Evolutionary conservation across 2,888 invertebrate genomes (phyloP).

Genomic region (Carpatolechia fugitivella): DNA sequence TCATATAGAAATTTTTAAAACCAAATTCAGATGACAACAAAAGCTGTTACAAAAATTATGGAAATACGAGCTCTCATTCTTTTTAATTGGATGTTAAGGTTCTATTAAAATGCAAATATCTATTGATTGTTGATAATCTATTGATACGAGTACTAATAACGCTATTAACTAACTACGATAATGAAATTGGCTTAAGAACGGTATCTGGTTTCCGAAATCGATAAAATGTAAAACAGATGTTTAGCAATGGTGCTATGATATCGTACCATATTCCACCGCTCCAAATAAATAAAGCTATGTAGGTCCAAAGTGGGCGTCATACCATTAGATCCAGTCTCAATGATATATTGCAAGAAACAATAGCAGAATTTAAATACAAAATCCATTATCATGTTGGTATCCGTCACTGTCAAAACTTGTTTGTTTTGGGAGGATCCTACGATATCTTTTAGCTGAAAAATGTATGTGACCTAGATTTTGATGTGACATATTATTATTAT

Average conservation of each 20-base stretch:
- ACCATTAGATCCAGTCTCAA: background rate
- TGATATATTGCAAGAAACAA: conserved; percentile 24
- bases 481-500: background rate
- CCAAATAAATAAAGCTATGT: conserved; percentile 2
- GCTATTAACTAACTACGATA: background rate
- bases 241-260: background rate
- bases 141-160: background rate
- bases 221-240: background rate
- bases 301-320: conserved; percentile 11
- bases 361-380: conserved; percentile 28
- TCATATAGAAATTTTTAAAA: too few relatives aligned
- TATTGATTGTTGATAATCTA: background rate
- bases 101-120: background rate
- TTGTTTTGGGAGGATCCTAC: conserved; percentile 2
- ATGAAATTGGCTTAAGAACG: too few relatives aligned
- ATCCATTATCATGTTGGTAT: conserved; percentile 19
- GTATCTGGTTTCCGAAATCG: background rate
- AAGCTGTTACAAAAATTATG: background rate
- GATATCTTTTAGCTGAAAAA: background rate
- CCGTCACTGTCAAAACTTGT: conserved; percentile 21
- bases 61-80: background rate
- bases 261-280: background rate
- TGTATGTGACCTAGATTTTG: background rate
- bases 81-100: background rate
- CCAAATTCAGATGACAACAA: too few relatives aligned